Base-by-base conservation (phyloP, 1,140 invertebrate species). In the Aradophagus sp. region DNA sequence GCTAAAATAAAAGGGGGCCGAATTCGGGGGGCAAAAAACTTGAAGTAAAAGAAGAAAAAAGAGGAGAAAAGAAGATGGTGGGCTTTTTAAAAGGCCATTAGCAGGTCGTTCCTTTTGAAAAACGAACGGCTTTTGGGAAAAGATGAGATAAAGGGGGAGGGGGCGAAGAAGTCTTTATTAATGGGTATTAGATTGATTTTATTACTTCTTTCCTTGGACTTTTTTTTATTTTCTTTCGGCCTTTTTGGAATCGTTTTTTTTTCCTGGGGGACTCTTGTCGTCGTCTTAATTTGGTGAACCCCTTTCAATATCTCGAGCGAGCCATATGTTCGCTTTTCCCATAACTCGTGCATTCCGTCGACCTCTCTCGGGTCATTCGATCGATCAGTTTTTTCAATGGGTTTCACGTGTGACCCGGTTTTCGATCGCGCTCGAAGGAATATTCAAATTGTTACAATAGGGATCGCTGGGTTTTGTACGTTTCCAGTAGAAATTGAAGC, bases 241-340 rank as follows among this genome's bases (percentile, higher is more conserved):
- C n/a, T n/a, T n/a, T n/a, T n/a, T n/a, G n/a, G n/a, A n/a, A n/a
- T n/a, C n/a, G n/a, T n/a, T n/a, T n/a, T n/a, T n/a, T n/a, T n/a
- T n/a, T n/a, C n/a, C n/a, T n/a, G n/a, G n/a, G n/a, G n/a, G n/a
- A n/a, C n/a, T n/a, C n/a, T n/a, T n/a, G n/a, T n/a, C n/a, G n/a
- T n/a, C n/a, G n/a, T 23, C 26, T 32, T 6, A 32, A 15, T 26
- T 31, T 59, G 23, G 12, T 32, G 35, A 41, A 61, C 44, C 47
- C 47, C 29, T 62, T 62, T 52, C 5, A 47, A 29, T 27, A 3
- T 31, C 7, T 38, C 10, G 11, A 14, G 5, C 8, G 11, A 13
- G 5, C 58, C 58, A 62, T 62, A 52, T 62, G 58, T 16, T 62
- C 47, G 23, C 11, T 4, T 62, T 62, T 62, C 58, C 58, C 58